These are phyloP conservation scores for Mallateleia sp. DNA, from an alignment of 2,888 invertebrate genomes.

Conservation along the genomic window DNA sequence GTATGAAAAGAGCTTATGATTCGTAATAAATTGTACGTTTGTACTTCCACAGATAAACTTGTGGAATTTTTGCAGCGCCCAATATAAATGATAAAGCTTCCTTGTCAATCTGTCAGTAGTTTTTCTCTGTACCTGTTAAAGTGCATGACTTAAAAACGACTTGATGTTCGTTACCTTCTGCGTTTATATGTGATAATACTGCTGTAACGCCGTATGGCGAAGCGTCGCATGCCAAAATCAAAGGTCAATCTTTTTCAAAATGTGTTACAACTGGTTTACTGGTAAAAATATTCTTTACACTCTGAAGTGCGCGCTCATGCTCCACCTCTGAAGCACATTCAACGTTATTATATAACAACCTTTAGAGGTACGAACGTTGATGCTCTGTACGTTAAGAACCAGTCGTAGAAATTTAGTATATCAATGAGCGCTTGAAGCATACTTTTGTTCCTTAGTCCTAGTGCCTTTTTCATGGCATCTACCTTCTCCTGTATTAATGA, in stretches of 20 bases:
- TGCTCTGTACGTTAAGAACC: too few species aligned
- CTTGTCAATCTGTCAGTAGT: constrained; percentile 78
- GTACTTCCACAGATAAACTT: constrained; percentile 70
- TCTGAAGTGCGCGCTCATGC: constrained; percentile 77
- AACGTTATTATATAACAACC: too few species aligned
- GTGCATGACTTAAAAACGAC: constrained; percentile 75
- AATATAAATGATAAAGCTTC: constrained; percentile 42
- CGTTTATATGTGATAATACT: constrained; percentile 77
- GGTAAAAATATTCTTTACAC: constrained; percentile 58
- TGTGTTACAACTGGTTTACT: constrained; percentile 65
- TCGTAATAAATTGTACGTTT: constrained; percentile 81
- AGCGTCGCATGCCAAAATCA: constrained; percentile 87
- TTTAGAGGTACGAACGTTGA: too few species aligned
- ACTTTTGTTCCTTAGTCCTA: too few species aligned
- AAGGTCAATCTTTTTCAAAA: constrained; percentile 70
- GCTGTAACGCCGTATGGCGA: constrained; percentile 85
- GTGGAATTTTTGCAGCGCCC: constrained; percentile 78
- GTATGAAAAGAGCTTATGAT: constrained; percentile 85
- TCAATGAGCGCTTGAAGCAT: too few species aligned
- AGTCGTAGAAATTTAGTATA: too few species aligned
- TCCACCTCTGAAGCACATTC: background rate
- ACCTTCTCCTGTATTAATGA: too few species aligned
- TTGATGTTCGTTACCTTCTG: constrained; percentile 60
- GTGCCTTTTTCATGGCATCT: too few species aligned
- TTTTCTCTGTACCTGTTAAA: constrained; percentile 66